phyloP scores from a whole-genome alignment of 2,797 vertebrate species.

The Betta splendens region DNA sequence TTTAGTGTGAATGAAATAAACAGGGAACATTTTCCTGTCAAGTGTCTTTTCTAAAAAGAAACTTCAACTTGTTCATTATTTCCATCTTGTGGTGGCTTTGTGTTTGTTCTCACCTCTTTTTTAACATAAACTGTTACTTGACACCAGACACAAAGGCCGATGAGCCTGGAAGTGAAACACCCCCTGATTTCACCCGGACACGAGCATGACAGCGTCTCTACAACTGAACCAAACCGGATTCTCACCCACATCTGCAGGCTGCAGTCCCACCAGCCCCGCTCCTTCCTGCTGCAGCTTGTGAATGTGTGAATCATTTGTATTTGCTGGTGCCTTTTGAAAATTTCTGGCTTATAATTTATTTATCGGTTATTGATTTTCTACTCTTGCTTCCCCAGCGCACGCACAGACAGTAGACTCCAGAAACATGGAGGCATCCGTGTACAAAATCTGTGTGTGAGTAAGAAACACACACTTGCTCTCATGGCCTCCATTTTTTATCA shows the following conservation, averaged over 20 bases:
- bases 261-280: not conserved
- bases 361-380: conserved; percentile 67
- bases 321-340: conserved; percentile 60
- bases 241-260: conserved; percentile 10
- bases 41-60: too few species aligned
- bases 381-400: conserved; percentile 22
- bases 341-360: conserved; percentile 70
- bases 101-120: conserved; percentile 20
- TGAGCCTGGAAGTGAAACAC: conserved; percentile 29
- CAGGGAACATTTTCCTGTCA: too few species aligned
- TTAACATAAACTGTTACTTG: conserved; percentile 32
- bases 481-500: conserved; percentile 27
- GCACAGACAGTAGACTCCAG: conserved; percentile 14
- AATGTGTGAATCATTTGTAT: conserved; percentile 45
- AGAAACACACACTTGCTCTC: conserved; percentile 33
- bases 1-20: too few species aligned
- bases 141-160: conserved; percentile 40
- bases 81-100: conserved; percentile 5
- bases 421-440: conserved; percentile 16
- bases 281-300: conserved; percentile 4
- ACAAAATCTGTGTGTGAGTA: conserved; percentile 22
- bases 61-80: too few species aligned
- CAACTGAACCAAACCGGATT: conserved; percentile 33
- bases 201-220: conserved; percentile 35
- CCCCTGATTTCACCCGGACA: conserved; percentile 51